phyloP scores from a whole-genome alignment of 2,113 vertebrate genomes.

The Nanorana parkeri region DNA sequence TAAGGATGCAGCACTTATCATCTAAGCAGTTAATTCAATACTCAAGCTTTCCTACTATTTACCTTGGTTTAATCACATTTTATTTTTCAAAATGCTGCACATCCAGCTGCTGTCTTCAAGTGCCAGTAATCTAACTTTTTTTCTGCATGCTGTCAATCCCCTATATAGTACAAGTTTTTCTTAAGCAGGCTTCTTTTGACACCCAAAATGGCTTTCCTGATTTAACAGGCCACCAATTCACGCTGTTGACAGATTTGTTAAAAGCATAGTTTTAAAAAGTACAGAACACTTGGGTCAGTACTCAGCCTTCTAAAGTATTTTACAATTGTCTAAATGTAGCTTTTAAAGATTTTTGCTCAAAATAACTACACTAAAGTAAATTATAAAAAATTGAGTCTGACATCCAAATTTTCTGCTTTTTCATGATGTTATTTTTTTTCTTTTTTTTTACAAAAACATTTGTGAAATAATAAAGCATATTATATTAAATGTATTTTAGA shows the following conservation, averaged over 20 bases:
- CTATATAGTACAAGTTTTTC: background rate
- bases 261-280: constrained; percentile 27
- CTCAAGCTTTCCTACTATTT: too few species aligned
- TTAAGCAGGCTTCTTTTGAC: background rate
- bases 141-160: background rate
- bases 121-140: background rate
- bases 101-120: too few species aligned
- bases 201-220: background rate
- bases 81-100: too few species aligned
- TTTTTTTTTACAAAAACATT: background rate
- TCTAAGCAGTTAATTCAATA: too few species aligned
- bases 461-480: too few species aligned
- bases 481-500: too few species aligned
- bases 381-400: background rate
- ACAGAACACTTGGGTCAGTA: background rate
- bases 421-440: background rate
- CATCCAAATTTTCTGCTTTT: background rate
- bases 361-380: background rate
- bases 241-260: constrained; percentile 18
- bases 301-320: background rate
- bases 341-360: background rate
- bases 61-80: too few species aligned
- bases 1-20: too few species aligned
- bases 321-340: constrained; percentile 5
- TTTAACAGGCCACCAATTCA: constrained; percentile 24